A percentile compares a stretch with the other conserved stretches of the same genome.
These are phyloP conservation scores for Syngnathoides biaculeatus DNA, from an alignment of 2,113 vertebrate genomes.

Conservation along the genomic window DNA sequence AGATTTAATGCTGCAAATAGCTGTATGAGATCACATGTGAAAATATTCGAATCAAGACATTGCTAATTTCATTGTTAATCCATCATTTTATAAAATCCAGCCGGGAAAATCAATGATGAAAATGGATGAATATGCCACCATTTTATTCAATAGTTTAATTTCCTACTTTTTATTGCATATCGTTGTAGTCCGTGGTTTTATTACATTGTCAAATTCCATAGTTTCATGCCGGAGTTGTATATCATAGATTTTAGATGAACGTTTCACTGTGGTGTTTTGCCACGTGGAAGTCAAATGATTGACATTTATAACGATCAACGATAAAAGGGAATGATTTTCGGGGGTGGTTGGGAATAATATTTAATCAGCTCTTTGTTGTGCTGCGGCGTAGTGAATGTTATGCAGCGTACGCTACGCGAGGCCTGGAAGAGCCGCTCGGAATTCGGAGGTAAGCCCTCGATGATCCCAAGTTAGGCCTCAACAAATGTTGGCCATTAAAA, in stretches of 20 bases:
- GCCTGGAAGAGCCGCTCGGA: neutral
- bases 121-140: no score
- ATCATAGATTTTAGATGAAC: neutral
- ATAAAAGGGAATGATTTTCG: neutral
- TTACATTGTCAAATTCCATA: no score
- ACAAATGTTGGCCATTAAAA: neutral
- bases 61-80: no score
- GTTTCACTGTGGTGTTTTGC: neutral
- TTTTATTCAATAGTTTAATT: no score
- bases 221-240: no score
- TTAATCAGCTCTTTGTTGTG: neutral
- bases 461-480: neutral
- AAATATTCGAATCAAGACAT: no score
- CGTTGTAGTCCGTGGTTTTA: no score
- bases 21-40: no score
- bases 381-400: neutral
- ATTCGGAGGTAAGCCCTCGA: neutral
- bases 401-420: neutral
- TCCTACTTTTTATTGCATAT: no score
- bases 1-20: no score
- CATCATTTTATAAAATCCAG: no score
- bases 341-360: neutral
- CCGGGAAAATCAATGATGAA: no score
- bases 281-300: neutral
- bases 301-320: neutral